Conservation (phyloP, 2,888 invertebrate species). For the Exocentrus adspersus region DNA sequence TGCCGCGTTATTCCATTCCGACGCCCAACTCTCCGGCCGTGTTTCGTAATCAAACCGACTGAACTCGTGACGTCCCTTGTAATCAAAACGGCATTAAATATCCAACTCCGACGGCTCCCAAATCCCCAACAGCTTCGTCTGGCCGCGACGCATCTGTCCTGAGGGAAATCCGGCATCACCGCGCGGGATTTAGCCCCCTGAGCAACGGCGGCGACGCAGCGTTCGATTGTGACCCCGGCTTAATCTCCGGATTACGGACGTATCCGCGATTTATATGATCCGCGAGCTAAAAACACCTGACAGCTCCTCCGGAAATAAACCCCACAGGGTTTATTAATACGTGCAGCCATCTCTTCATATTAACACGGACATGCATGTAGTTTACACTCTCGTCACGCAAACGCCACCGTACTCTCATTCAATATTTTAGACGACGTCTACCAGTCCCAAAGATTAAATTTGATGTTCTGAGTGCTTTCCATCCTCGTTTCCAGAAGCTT, state of each 20-base stretch:
- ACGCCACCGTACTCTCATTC: conserved; percentile 3
- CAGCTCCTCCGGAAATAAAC: too few species aligned
- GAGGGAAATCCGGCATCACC: conserved; percentile 19
- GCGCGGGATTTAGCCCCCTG: conserved; percentile 15
- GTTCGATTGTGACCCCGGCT: conserved; percentile 18
- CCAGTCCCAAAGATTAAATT: neutral
- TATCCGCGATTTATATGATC: too few species aligned
- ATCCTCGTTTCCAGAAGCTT: too few species aligned
- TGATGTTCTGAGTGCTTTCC: too few species aligned
- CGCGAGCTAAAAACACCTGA: neutral
- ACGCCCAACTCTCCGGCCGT: too few species aligned
- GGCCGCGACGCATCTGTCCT: conserved; percentile 20
- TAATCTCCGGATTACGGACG: conserved; percentile 14
- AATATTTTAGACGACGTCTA: conserved; percentile 1
- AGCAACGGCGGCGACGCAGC: conserved; percentile 12
- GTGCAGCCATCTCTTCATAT: conserved; percentile 25
- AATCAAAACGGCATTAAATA: neutral
- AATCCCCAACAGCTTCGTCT: neutral
- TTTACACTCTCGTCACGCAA: conserved; percentile 17
- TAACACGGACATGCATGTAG: neutral
- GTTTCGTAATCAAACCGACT: too few species aligned
- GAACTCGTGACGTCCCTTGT: too few species aligned
- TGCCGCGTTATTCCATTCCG: too few species aligned
- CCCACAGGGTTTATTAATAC: conserved; percentile 27
- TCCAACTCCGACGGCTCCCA: neutral